Evolutionary conservation across 2,113 vertebrate species (phyloP).

Genomic region (Ascaphus truei): DNA sequence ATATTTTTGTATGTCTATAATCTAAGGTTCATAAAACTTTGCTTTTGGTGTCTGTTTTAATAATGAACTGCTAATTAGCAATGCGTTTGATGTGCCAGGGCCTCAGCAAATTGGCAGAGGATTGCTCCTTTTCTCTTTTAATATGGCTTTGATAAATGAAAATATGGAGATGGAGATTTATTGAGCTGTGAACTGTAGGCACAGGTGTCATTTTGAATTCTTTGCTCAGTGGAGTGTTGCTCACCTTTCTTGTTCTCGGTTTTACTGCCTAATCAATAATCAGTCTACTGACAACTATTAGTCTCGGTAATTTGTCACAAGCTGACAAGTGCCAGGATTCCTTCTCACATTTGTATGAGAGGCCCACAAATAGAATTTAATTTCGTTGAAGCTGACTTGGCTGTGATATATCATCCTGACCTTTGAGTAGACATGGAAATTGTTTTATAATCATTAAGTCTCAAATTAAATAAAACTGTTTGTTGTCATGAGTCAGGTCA

Average conservation of each 20-base stretch:
- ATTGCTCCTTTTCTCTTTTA: constrained; percentile 13
- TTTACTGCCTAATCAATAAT: constrained; percentile 54
- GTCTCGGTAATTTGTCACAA: constrained; percentile 49
- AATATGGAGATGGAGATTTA: constrained; percentile 36
- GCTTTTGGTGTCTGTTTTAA: neutral
- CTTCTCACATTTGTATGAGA: constrained; percentile 38
- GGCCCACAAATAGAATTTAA: constrained; percentile 37
- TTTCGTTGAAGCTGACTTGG: constrained; percentile 21
- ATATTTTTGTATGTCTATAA: neutral
- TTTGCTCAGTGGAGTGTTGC: constrained; percentile 31
- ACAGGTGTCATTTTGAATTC: constrained; percentile 37
- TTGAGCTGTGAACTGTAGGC: constrained; percentile 35
- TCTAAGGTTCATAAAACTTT: neutral
- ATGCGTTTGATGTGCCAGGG: neutral
- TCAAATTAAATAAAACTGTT: constrained; percentile 43
- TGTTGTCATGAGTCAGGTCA: too few relatives aligned
- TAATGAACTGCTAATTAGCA: constrained; percentile 3
- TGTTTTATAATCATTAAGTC: constrained; percentile 36
- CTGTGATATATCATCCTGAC: constrained; percentile 40
- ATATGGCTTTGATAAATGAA: constrained; percentile 39
- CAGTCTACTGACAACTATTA: constrained; percentile 49
- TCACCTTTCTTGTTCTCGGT: constrained; percentile 43
- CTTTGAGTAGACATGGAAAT: constrained; percentile 31
- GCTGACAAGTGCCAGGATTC: constrained; percentile 44
- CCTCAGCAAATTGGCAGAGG: neutral